A percentile compares a stretch with the other conserved stretches of the same genome.
Conservation (phyloP, 2,888 invertebrate species). For the Chaetogeoica ovagalla region DNA sequence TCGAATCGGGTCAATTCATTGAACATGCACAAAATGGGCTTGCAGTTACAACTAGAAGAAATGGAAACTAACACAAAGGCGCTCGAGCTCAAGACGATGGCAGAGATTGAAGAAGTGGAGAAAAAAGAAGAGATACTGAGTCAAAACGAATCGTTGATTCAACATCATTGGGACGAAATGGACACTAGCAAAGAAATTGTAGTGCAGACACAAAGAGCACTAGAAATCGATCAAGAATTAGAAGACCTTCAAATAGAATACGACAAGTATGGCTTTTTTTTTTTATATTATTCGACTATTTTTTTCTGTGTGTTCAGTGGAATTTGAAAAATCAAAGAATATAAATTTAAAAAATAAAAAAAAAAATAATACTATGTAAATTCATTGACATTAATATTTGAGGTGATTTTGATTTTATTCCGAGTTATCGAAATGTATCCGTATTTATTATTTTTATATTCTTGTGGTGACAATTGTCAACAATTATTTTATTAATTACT, state of each 20-base stretch:
- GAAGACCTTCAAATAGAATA: slow-evolving; percentile 38
- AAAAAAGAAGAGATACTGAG: slow-evolving; percentile 33
- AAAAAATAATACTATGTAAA: no score
- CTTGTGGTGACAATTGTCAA: no score
- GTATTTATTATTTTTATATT: no score
- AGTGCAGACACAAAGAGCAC: slow-evolving; percentile 13
- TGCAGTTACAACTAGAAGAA: slow-evolving; percentile 38
- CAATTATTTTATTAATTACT: not conserved
- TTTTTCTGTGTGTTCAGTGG: not conserved
- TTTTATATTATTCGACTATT: not conserved
- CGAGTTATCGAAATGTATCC: no score
- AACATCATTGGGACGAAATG: slow-evolving; percentile 44
- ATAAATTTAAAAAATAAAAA: not conserved
- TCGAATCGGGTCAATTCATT: slow-evolving; percentile 22
- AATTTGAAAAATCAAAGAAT: not conserved
- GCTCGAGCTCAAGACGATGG: not conserved
- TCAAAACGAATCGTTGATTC: slow-evolving; percentile 36
- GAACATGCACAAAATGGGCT: slow-evolving; percentile 39
- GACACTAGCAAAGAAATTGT: slow-evolving; percentile 40
- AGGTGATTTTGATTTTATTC: no score
- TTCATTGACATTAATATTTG: no score
- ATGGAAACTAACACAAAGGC: slow-evolving; percentile 15
- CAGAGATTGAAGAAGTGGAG: slow-evolving; percentile 13
- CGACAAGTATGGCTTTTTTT: slow-evolving; percentile 14
- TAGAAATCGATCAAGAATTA: slow-evolving; percentile 36